Evolutionary conservation across 2,888 invertebrate species (phyloP).

Genomic region (Smittia sp.): DNA sequence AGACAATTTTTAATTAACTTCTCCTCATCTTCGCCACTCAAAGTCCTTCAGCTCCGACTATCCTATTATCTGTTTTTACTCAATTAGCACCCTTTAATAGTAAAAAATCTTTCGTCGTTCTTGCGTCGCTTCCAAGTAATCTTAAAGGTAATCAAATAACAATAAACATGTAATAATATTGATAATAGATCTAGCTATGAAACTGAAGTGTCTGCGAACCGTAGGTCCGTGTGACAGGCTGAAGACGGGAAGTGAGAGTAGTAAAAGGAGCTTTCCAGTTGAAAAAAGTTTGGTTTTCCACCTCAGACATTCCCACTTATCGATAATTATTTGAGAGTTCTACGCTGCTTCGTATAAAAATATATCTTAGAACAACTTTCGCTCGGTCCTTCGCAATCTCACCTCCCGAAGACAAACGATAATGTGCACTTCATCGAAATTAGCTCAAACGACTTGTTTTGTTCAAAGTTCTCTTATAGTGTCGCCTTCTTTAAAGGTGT

Average conservation of each 20-base stretch:
- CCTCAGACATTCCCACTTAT: background rate
- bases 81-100: conserved; percentile 26
- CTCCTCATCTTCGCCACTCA: background rate
- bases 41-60: background rate
- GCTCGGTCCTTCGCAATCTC: background rate
- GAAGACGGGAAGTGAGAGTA: background rate
- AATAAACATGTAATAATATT: conserved; percentile 32
- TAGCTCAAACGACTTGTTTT: background rate
- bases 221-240: background rate
- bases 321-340: background rate
- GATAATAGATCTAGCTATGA: conserved; percentile 30
- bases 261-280: background rate
- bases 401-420: background rate
- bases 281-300: no score
- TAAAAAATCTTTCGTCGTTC: conserved; percentile 14
- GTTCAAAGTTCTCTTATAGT: background rate
- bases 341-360: conserved; percentile 7
- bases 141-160: conserved; percentile 20
- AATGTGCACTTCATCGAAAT: background rate
- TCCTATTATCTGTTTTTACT: conserved; percentile 13
- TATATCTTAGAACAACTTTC: conserved; percentile 9
- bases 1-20: no score
- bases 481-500: background rate
- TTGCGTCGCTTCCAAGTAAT: background rate
- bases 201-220: background rate